Conservation (phyloP, 1,140 invertebrate species). For the Camponotus floridanus region DNA sequence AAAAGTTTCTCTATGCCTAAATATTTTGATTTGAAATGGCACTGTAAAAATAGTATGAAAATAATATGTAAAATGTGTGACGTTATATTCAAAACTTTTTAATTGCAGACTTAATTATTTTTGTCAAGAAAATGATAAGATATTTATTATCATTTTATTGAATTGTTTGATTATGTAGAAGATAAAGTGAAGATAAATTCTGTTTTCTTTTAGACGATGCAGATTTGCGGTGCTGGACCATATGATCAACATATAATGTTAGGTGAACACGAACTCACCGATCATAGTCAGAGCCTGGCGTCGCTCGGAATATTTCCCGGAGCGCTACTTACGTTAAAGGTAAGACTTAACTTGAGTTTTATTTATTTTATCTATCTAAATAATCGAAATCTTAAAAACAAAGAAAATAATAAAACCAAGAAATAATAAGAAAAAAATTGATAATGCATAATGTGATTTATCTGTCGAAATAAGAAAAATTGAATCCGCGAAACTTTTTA, state of each 20-base stretch:
- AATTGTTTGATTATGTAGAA: background rate
- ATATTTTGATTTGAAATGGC: background rate
- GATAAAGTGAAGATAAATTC: conserved; percentile 4
- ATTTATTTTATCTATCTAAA: background rate
- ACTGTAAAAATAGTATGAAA: background rate
- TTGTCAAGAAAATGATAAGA: background rate
- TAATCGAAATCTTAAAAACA: no score
- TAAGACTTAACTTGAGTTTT: conserved; percentile 63
- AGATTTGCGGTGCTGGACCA: conserved; percentile 81
- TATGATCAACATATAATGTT: conserved; percentile 83
- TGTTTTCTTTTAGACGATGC: conserved; percentile 80
- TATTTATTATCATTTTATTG: background rate
- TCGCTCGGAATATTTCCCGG: conserved; percentile 83
- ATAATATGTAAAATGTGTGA: background rate
- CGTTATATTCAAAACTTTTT: background rate
- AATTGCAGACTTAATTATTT: background rate
- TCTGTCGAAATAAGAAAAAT: background rate
- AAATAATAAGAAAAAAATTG: no score
- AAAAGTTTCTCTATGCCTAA: background rate
- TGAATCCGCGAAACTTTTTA: background rate
- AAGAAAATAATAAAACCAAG: no score
- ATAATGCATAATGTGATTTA: no score
- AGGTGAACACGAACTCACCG: conserved; percentile 82
- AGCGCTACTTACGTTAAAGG: conserved; percentile 82
- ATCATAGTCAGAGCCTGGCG: conserved; percentile 80